These are phyloP conservation scores for Ceyx erithaca DNA, from an alignment of 2,797 vertebrate genomes.

Conservation along the genomic window DNA sequence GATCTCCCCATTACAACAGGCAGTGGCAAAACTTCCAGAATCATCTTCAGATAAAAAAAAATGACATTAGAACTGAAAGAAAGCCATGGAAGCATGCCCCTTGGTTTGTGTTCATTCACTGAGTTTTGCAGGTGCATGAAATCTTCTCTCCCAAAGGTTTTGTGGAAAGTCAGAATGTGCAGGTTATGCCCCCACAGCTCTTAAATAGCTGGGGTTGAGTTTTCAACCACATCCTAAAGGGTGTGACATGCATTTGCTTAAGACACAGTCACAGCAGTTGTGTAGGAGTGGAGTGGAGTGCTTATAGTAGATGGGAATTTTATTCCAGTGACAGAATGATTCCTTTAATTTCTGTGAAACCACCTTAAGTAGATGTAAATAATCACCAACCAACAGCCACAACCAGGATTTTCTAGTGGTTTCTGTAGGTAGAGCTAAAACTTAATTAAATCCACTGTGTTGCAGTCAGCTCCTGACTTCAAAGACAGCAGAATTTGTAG, in stretches of 20 bases:
- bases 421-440: neutral
- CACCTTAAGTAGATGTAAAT: neutral
- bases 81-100: neutral
- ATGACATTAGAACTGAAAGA: neutral
- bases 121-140: neutral
- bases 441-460: neutral
- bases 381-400: neutral
- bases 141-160: neutral
- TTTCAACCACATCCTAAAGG: neutral
- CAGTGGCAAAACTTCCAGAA: neutral
- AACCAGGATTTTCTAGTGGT: neutral
- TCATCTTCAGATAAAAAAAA: neutral
- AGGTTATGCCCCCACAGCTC: neutral
- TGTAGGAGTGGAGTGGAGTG: neutral
- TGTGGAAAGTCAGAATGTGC: neutral
- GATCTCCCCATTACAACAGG: neutral
- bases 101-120: neutral
- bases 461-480: neutral
- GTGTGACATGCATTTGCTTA: neutral
- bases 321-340: neutral
- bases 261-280: neutral
- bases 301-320: neutral
- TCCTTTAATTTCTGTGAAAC: neutral
- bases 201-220: neutral
- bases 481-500: constrained; percentile 17